A percentile compares a stretch with the other conserved stretches of the same genome.
Conservation (phyloP, 2,113 vertebrate genomes). For the crab-eating macaque (Macaca fascicularis) region T2T-MFA8v1.1 NC_088376.1:104982001-104982500, state of each 20-base stretch:
- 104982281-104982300: neutral
- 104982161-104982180: neutral
- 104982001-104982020: neutral
- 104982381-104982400: neutral
- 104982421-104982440: neutral
- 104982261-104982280: neutral
- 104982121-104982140: neutral
- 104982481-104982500: neutral
- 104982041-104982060: neutral
- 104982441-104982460: no score
- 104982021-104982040: neutral
- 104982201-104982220: no score
- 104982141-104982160: neutral
- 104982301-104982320: neutral
- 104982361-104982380: neutral
- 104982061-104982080: neutral
- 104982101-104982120: neutral
- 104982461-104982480: neutral
- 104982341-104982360: neutral
- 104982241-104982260: neutral
- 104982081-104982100: neutral
- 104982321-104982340: neutral
- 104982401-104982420: neutral
- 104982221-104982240: rapidly evolving
- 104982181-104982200: neutral